Evolutionary conservation across 1,140 invertebrate genomes (phyloP).

Genomic region (Nomia melanderi): DNA sequence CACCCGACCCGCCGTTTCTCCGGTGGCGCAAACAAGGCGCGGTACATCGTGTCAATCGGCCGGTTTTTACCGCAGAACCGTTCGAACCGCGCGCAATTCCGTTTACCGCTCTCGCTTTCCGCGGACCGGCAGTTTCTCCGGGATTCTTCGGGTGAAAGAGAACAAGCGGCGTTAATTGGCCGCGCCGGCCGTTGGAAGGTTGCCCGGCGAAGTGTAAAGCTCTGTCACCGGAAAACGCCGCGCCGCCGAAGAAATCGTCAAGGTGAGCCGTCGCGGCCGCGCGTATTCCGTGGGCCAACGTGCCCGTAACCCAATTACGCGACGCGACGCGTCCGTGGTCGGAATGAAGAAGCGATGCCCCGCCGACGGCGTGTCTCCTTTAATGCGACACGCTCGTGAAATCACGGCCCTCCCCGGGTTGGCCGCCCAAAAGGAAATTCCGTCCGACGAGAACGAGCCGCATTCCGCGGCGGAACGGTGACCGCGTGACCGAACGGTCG

Average conservation of each 20-base stretch:
- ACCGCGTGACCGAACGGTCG: not conserved
- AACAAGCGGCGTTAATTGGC: conserved; percentile 21
- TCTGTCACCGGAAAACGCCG: conserved; percentile 6
- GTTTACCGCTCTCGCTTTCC: conserved; percentile 17
- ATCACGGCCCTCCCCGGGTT: conserved; percentile 16
- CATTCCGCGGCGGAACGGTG: conserved; percentile 10
- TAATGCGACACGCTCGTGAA: conserved; percentile 31
- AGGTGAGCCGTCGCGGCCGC: conserved; percentile 17
- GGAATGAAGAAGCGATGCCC: conserved; percentile 48
- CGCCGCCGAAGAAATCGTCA: conserved; percentile 12
- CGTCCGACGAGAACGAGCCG: conserved; percentile 11
- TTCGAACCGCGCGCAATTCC: not conserved
- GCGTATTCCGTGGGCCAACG: conserved; percentile 23
- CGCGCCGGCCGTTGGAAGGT: too few relatives aligned
- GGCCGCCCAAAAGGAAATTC: conserved; percentile 37
- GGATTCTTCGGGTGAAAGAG: conserved; percentile 42
- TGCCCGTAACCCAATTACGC: conserved; percentile 73
- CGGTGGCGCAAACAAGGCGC: too few relatives aligned
- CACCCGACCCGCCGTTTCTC: not conserved
- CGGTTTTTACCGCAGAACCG: not conserved
- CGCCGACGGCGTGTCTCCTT: conserved; percentile 7
- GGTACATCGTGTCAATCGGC: too few relatives aligned
- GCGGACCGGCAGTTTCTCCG: conserved; percentile 29
- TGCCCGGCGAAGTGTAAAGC: conserved; percentile 29
- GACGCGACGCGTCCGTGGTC: conserved; percentile 45